Evolutionary conservation across 2,888 invertebrate genomes (phyloP), one percentile per base, ranked within the genome.

Genomic region (Timema cristinae): DNA sequence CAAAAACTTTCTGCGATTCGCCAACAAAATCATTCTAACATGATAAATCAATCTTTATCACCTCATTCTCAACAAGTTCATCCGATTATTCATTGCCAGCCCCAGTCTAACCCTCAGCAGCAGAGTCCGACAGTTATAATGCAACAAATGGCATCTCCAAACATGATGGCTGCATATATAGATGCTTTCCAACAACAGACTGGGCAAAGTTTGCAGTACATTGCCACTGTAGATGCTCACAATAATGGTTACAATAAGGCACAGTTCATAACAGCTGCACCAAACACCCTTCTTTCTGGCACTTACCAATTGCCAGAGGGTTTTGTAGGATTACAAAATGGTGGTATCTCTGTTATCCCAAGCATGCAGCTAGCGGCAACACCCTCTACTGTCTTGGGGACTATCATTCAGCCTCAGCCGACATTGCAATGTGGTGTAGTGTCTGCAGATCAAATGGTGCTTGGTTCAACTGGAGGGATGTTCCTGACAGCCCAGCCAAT

Each of bases 201-300:
- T 71, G 88, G 88, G 72, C 90, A 90, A 79, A 90, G 90, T 79
- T 84, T 92, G 81, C 93, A 93, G 78, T 93, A 92, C 77, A 89
- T 93, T 66, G 88, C 92, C 10, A 88, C 91, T 0, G 87, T 90
- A 73, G 86, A 88, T 0, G 88, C 89, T 7, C 89, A 88, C 79
- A 80, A 80, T 5, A 81, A 81, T 16, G 56, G 77, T 0, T 75
- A 78, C 6, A 79, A 78, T 71, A 81, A 82, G 49, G 81, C 82
- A 0, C 81, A 81, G 69, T 81, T 78, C 49, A 80, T 82, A 50
- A 75, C 78, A 79, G 7, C 73, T 50, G 54, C 72, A 15, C 56
- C 72, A 9, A 71, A 71, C 51, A 50, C 71, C 10, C n/a, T 82
- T 10, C 78, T 82, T 13, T 81, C 82, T 8, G 81, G 81, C 1